Percentiles rank a stretch among this genome's conserved stretches.
phyloP scores from a whole-genome alignment of 2,113 vertebrate species.

The Mesoclemmys tuberculata region DNA sequence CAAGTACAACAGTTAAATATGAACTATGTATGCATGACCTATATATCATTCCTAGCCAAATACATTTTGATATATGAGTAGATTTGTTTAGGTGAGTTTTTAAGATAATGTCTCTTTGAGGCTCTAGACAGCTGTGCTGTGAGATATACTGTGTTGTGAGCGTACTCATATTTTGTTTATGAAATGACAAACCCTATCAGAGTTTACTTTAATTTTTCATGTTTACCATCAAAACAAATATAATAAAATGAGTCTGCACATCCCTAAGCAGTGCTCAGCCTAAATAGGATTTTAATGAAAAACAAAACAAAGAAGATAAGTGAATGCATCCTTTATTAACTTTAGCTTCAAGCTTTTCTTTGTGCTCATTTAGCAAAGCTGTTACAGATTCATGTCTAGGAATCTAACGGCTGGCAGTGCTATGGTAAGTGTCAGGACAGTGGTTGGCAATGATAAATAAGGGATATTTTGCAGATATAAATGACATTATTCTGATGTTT shows the following conservation, averaged over 20 bases:
- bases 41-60: background rate
- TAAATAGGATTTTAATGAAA: constrained; percentile 44
- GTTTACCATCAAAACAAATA: constrained; percentile 29
- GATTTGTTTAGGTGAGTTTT: constrained; percentile 40
- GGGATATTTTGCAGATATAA: constrained; percentile 30
- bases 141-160: background rate
- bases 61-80: background rate
- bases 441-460: constrained; percentile 52
- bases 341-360: constrained; percentile 25
- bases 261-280: background rate
- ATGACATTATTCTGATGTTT: constrained; percentile 54
- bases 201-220: constrained; percentile 55
- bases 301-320: background rate
- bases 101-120: background rate
- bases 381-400: background rate
- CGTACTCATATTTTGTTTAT: background rate
- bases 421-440: background rate
- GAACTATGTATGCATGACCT: background rate
- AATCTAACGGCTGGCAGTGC: background rate
- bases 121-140: background rate
- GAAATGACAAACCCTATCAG: constrained; percentile 35
- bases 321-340: constrained; percentile 31
- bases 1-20: background rate
- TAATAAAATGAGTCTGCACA: background rate
- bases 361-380: constrained; percentile 28